Conservation (phyloP, 53 echinoderm and acorn worm species). For the Pentamera pediparva region DNA sequence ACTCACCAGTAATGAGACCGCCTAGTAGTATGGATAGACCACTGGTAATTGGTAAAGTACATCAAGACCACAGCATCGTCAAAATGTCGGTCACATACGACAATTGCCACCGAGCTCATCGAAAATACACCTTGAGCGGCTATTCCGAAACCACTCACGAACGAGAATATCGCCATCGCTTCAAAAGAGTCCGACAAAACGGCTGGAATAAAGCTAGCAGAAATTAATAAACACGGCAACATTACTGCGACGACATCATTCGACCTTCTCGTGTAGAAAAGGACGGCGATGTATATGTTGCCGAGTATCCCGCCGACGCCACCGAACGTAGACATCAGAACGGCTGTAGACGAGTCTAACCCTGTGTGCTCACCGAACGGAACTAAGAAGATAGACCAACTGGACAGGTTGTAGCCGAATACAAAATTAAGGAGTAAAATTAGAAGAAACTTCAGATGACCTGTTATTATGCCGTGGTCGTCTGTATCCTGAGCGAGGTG, state of each 20-base stretch:
- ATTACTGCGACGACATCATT: neutral
- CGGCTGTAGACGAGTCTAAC: neutral
- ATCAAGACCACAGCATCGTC: neutral
- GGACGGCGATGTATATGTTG: neutral
- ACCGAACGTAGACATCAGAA: neutral
- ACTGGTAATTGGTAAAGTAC: neutral
- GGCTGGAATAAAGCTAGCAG: neutral
- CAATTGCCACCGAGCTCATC: neutral
- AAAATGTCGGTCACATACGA: neutral
- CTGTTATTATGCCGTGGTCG: neutral
- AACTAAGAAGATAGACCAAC: neutral
- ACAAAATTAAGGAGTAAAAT: neutral
- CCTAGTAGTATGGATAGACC: too few species aligned
- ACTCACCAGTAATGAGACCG: too few species aligned
- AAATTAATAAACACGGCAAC: neutral
- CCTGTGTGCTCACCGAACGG: neutral
- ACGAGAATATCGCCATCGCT: neutral
- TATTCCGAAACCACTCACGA: neutral
- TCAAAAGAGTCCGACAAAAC: neutral
- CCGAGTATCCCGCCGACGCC: neutral
- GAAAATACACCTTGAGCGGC: neutral
- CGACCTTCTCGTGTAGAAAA: neutral
- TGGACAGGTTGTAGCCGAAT: neutral
- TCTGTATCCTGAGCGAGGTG: neutral
- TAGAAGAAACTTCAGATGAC: neutral